A percentile compares a stretch with the other conserved stretches of the same genome.
These are phyloP conservation scores for Carassius carassius DNA, from an alignment of 2,113 vertebrate genomes.

Conservation along the genomic window DNA sequence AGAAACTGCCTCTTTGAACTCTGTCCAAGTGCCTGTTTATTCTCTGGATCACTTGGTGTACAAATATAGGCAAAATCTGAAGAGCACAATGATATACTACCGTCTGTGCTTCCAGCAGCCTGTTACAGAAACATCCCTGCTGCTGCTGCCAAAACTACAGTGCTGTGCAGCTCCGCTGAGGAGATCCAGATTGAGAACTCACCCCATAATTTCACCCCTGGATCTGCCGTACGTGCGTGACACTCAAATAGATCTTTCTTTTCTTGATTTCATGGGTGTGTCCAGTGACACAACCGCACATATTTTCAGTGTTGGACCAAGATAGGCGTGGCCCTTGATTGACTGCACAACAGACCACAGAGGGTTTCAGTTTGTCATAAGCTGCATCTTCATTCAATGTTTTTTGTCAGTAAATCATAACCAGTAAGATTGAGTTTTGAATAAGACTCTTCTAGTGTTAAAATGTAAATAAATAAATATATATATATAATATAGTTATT, in stretches of 20 bases:
- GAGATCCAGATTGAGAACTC: conserved; percentile 15
- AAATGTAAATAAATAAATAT: too few relatives aligned
- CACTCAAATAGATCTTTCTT: conserved; percentile 19
- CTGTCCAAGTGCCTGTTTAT: conserved; percentile 31
- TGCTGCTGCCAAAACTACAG: conserved; percentile 14
- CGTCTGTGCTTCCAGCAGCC: conserved; percentile 28
- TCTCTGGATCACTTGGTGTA: conserved; percentile 20
- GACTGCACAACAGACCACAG: conserved; percentile 1
- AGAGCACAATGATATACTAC: not conserved
- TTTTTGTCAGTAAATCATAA: not conserved
- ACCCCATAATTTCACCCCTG: conserved; percentile 34
- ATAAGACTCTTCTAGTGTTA: not conserved
- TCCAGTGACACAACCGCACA: conserved; percentile 12
- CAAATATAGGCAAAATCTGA: conserved; percentile 48
- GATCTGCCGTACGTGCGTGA: conserved; percentile 12
- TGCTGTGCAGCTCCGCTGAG: conserved; percentile 10
- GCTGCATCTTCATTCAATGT: not conserved
- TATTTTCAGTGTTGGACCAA: not conserved
- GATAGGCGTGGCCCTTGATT: conserved; percentile 16
- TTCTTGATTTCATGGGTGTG: conserved; percentile 37
- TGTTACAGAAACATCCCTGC: conserved; percentile 33
- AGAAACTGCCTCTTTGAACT: conserved; percentile 36
- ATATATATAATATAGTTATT: too few relatives aligned
- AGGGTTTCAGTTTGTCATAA: conserved; percentile 6
- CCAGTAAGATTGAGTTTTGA: not conserved